These are phyloP conservation scores for Odontesthes bonariensis DNA, from an alignment of 2,113 vertebrate genomes.

Conservation along the genomic window DNA sequence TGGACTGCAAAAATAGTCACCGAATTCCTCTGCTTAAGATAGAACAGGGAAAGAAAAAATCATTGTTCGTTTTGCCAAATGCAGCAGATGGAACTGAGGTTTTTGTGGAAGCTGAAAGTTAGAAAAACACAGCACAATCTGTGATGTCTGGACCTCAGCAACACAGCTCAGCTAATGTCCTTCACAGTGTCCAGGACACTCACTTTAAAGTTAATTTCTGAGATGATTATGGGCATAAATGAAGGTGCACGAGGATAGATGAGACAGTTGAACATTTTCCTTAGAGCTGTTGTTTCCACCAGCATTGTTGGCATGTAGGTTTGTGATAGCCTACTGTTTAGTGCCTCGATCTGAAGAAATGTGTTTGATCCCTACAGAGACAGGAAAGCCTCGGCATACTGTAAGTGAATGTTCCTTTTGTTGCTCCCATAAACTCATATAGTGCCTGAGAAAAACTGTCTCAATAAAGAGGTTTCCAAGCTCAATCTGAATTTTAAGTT, in stretches of 20 bases:
- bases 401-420: not conserved
- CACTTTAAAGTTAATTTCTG: not conserved
- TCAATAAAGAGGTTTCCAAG: not conserved
- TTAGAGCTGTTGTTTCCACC: not conserved
- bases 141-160: not conserved
- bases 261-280: not conserved
- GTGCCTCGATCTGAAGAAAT: not conserved
- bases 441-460: too few species aligned
- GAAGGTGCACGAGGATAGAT: not conserved
- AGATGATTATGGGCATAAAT: not conserved
- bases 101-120: slow-evolving; percentile 43
- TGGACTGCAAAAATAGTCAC: slow-evolving; percentile 20
- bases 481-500: not conserved
- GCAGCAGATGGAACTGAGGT: slow-evolving; percentile 41
- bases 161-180: not conserved
- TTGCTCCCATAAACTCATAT: not conserved
- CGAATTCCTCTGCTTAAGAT: slow-evolving; percentile 4
- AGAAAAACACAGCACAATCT: slow-evolving; percentile 22
- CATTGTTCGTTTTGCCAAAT: slow-evolving; percentile 27
- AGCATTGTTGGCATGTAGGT: not conserved
- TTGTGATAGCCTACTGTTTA: not conserved
- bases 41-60: slow-evolving; percentile 4
- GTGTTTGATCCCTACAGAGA: not conserved
- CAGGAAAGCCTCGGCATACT: not conserved
- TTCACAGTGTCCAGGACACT: not conserved